Percentiles rank a stretch among this genome's conserved stretches.
These are phyloP conservation scores for Agraylea sexmaculata DNA, from an alignment of 1,140 invertebrate genomes.

Conservation along the genomic window DNA sequence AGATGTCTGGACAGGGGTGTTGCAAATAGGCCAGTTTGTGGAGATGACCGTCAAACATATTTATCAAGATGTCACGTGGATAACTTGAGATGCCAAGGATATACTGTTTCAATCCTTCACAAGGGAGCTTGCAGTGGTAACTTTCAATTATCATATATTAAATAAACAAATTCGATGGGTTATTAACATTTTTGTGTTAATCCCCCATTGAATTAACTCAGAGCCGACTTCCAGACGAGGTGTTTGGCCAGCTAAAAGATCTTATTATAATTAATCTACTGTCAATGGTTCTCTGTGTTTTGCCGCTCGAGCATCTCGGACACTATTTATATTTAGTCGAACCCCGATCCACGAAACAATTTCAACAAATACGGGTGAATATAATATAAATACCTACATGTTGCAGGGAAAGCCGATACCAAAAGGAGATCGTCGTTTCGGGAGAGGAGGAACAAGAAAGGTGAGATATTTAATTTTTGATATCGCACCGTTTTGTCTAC, in stretches of 20 bases:
- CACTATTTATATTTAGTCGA: too few species aligned
- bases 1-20: neutral
- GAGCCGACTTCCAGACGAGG: too few species aligned
- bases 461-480: slow-evolving; percentile 8
- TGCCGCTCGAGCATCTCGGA: too few species aligned
- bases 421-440: slow-evolving; percentile 9
- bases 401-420: slow-evolving; percentile 13
- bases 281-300: too few species aligned
- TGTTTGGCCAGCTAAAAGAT: too few species aligned
- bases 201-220: too few species aligned
- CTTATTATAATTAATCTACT: too few species aligned
- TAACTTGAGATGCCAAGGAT: slow-evolving; percentile 8
- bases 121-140: slow-evolving; percentile 11
- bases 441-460: slow-evolving; percentile 11
- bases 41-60: slow-evolving; percentile 9
- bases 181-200: too few species aligned
- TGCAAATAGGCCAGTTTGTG: slow-evolving; percentile 9
- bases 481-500: slow-evolving; percentile 1
- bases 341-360: too few species aligned
- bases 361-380: too few species aligned
- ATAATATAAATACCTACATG: neutral
- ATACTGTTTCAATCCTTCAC: slow-evolving; percentile 1
- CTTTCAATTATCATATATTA: neutral
- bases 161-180: too few species aligned
- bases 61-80: slow-evolving; percentile 6